These are phyloP conservation scores for Gerosis bhagava DNA, from an alignment of 2,888 invertebrate genomes.

Conservation along the genomic window DNA sequence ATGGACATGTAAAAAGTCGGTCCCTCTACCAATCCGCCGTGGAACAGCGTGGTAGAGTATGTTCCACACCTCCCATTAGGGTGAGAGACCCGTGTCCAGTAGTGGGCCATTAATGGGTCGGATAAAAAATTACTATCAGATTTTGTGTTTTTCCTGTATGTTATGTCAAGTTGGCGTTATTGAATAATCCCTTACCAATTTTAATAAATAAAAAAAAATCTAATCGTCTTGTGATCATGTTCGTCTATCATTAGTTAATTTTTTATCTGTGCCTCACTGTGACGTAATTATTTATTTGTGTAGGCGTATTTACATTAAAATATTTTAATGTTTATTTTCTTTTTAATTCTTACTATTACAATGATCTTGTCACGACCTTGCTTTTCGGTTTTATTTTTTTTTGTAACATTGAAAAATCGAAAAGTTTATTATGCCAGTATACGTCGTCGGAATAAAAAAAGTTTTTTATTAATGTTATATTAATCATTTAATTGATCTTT, in stretches of 20 bases:
- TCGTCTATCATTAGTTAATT: slow-evolving; percentile 26
- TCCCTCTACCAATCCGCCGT: no score
- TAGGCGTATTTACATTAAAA: slow-evolving; percentile 29
- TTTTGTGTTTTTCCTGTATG: no score
- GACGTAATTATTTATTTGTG: slow-evolving; percentile 35
- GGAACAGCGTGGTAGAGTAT: no score
- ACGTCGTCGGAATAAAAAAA: slow-evolving; percentile 15
- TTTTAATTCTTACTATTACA: slow-evolving; percentile 2
- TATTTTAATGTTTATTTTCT: slow-evolving; percentile 21
- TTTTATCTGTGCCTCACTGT: slow-evolving; percentile 30
- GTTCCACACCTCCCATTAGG: no score
- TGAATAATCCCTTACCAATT: no score
- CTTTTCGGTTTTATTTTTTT: slow-evolving; percentile 30
- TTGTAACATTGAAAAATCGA: slow-evolving; percentile 26
- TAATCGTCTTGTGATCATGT: slow-evolving; percentile 18
- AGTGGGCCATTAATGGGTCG: no score
- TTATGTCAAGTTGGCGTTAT: no score
- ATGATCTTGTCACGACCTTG: slow-evolving; percentile 8
- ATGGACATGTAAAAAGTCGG: no score
- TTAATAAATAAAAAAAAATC: no score
- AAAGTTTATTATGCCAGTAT: slow-evolving; percentile 23
- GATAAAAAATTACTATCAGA: no score
- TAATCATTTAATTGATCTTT: slow-evolving; percentile 14
- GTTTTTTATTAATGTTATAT: slow-evolving; percentile 5
- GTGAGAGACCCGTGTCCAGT: no score